Evolutionary conservation across 2,888 invertebrate species (phyloP).

Genomic region (Sarcophaga carnaria): DNA sequence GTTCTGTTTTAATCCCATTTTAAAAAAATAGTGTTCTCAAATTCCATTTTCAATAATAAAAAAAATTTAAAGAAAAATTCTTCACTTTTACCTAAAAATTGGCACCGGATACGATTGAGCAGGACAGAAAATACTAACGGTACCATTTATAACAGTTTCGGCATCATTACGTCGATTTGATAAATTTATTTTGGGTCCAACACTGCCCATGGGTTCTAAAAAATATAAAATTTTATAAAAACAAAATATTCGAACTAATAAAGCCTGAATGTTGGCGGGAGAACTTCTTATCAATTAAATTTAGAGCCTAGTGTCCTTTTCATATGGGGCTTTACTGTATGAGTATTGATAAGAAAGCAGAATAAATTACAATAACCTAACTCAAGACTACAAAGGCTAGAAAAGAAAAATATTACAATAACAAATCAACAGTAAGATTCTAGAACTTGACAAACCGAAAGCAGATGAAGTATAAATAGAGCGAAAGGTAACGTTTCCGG

Average conservation of each 20-base stretch:
- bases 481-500: no score
- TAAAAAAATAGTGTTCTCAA: not conserved
- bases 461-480: no score
- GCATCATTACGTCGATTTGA: constrained; percentile 85
- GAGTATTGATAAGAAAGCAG: no score
- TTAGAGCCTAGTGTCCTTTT: not conserved
- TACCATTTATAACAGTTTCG: constrained; percentile 76
- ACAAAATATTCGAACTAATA: not conserved
- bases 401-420: no score
- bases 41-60: not conserved
- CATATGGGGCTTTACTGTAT: not conserved
- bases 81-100: constrained; percentile 84
- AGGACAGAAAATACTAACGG: constrained; percentile 88
- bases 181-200: constrained; percentile 85
- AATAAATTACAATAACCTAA: no score
- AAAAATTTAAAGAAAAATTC: not conserved
- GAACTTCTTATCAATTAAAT: not conserved
- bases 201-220: constrained; percentile 83
- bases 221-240: constrained; percentile 77
- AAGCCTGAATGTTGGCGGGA: constrained; percentile 38
- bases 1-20: not conserved
- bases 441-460: no score
- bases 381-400: no score
- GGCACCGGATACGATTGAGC: constrained; percentile 90
- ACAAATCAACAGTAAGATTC: no score